Conservation (phyloP, 1,140 invertebrate genomes). For the Heterodera schachtii region DNA sequence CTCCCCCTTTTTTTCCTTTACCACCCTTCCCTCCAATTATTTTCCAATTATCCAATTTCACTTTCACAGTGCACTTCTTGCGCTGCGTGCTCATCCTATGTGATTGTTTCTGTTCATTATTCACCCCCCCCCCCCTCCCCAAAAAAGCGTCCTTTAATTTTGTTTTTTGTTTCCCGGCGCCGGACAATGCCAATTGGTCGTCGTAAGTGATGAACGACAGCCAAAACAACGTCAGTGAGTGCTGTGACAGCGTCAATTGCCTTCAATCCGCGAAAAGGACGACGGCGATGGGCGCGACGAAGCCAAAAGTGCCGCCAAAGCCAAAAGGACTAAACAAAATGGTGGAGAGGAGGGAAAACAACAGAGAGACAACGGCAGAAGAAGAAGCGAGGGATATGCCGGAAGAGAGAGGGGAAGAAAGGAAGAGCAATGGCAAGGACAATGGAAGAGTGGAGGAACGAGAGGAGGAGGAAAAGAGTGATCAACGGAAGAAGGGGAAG, state of each 20-base stretch:
- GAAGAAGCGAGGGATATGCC: neutral
- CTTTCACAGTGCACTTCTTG: no score
- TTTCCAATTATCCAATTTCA: neutral
- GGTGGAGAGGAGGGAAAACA: neutral
- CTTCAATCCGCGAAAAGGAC: neutral
- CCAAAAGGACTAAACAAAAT: constrained; percentile 16
- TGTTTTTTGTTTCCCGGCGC: no score
- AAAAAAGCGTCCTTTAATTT: no score
- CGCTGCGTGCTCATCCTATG: no score
- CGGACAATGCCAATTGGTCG: no score
- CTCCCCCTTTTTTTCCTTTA: no score
- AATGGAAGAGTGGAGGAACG: neutral
- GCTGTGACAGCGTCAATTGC: neutral
- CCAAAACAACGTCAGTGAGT: neutral
- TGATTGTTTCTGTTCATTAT: no score
- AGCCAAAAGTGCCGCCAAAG: constrained; percentile 20
- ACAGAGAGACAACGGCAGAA: neutral
- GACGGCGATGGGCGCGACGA: neutral
- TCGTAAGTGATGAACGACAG: neutral
- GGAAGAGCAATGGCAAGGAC: neutral
- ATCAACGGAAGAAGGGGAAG: no score
- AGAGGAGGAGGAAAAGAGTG: neutral
- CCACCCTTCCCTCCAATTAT: neutral
- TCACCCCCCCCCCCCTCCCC: no score
- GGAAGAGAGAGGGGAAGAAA: constrained; percentile 5